phyloP scores from a whole-genome alignment of 2,888 invertebrate genomes.

The Ethmia dodecea region DNA sequence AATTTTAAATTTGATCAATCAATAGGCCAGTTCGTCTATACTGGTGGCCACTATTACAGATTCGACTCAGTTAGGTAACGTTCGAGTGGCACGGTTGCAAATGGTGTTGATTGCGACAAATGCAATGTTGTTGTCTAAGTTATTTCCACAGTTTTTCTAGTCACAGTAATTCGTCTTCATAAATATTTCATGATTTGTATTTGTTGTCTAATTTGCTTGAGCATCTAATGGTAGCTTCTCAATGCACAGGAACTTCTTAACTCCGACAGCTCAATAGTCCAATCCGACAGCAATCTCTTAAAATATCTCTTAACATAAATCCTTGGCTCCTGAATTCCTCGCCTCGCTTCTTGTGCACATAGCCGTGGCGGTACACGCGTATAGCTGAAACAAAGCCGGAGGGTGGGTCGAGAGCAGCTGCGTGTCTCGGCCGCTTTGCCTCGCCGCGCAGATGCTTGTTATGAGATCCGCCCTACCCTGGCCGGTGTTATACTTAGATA shows the following conservation, averaged over 20 bases:
- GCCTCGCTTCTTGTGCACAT: slow-evolving; percentile 1
- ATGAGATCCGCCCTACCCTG: slow-evolving; percentile 25
- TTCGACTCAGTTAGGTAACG: slow-evolving; percentile 29
- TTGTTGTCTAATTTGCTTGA: too few species aligned
- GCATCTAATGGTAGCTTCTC: too few species aligned
- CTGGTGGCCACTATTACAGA: slow-evolving; percentile 24
- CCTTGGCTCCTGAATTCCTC: too few species aligned
- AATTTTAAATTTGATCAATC: neutral
- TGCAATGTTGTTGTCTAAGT: slow-evolving; percentile 16
- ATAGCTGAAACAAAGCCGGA: slow-evolving; percentile 39
- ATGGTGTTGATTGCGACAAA: slow-evolving; percentile 27
- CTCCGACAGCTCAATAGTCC: too few species aligned
- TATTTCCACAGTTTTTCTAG: neutral
- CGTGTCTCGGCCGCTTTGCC: slow-evolving; percentile 27
- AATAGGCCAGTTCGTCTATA: neutral
- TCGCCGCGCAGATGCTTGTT: slow-evolving; percentile 39
- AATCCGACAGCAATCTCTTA: too few species aligned
- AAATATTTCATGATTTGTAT: too few species aligned
- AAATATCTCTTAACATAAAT: too few species aligned
- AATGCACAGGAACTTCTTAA: too few species aligned
- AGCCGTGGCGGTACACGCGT: too few species aligned
- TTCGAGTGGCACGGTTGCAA: neutral
- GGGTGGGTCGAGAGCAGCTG: slow-evolving; percentile 45
- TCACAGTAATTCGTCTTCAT: too few species aligned
- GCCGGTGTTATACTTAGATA: slow-evolving; percentile 12